phyloP scores from a whole-genome alignment of 2,113 vertebrate genomes.

The Elachura formosa region DNA sequence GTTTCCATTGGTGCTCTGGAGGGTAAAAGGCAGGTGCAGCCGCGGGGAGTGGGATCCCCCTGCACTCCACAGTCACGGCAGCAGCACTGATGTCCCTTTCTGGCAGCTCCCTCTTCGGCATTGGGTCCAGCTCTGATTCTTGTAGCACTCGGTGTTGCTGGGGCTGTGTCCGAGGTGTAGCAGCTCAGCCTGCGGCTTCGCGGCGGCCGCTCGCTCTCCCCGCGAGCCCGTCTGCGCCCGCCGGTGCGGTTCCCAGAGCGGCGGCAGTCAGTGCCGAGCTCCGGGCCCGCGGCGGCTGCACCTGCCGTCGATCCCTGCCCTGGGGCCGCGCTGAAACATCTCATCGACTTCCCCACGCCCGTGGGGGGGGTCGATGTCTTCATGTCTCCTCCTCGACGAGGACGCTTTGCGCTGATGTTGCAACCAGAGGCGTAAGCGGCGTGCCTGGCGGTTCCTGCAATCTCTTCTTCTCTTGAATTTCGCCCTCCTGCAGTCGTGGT shows the following conservation, averaged over 20 bases:
- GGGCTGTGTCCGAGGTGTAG: neutral
- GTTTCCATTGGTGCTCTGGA: neutral
- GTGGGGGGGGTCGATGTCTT: neutral
- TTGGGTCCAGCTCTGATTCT: neutral
- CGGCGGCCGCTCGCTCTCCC: neutral
- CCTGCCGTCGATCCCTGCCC: neutral
- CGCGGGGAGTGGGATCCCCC: too few relatives aligned
- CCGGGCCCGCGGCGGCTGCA: neutral
- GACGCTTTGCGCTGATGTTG: neutral
- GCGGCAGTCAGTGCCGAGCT: neutral
- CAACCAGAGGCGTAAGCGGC: neutral
- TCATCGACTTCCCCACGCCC: neutral
- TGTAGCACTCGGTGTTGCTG: neutral
- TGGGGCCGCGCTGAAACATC: neutral
- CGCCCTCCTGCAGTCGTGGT: accelerated
- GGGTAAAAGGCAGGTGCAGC: neutral
- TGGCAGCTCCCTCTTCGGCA: neutral
- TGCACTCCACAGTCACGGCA: neutral
- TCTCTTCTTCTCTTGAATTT: neutral
- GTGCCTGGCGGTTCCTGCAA: neutral
- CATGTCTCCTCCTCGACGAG: neutral
- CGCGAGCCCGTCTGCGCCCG: neutral
- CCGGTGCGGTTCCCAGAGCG: neutral
- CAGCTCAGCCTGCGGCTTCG: neutral
- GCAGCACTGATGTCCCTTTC: too few relatives aligned